Percentiles rank a stretch among this genome's conserved stretches.
phyloP scores from a whole-genome alignment of 23 tunicate genomes.

The Oikopleura albicans region DNA sequence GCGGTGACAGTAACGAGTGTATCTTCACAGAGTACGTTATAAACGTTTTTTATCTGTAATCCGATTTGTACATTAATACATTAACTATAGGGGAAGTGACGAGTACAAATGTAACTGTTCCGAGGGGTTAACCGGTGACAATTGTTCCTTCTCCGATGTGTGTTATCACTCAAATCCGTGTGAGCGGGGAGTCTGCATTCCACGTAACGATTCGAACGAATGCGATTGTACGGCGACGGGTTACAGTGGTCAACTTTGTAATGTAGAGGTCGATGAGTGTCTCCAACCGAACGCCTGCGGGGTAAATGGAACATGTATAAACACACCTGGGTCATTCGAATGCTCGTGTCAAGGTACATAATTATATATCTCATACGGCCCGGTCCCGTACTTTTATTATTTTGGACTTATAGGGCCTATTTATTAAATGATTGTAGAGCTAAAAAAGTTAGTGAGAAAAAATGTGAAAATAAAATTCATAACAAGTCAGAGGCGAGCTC shows the following conservation, averaged over 20 bases:
- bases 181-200: neutral
- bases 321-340: neutral
- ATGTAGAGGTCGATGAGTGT: neutral
- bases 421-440: too few species aligned
- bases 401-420: too few species aligned
- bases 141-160: neutral
- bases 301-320: neutral
- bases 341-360: neutral
- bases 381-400: too few species aligned
- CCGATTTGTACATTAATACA: neutral
- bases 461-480: too few species aligned
- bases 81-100: neutral
- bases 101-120: neutral
- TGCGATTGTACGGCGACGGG: neutral
- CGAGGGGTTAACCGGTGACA: neutral
- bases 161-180: neutral
- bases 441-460: too few species aligned
- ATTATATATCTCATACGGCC: too few species aligned
- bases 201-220: neutral
- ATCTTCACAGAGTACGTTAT: neutral
- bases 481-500: too few species aligned
- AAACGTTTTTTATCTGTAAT: too few species aligned
- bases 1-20: neutral
- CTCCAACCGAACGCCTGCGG: neutral
- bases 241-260: neutral